Conservation (phyloP, 2,797 vertebrate genomes). For the Micromesistius poutassou region DNA sequence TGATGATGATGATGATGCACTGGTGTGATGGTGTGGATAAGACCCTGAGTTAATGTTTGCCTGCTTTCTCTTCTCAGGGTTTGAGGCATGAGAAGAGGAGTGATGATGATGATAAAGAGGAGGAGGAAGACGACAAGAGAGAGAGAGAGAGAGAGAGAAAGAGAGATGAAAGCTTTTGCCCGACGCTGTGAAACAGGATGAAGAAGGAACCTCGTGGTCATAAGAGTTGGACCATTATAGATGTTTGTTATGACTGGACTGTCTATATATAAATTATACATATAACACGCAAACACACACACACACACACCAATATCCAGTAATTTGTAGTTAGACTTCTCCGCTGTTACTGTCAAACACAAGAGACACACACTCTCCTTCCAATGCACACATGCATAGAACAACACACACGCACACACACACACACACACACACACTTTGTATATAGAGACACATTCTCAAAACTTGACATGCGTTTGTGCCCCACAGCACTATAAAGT, state of each 20-base stretch:
- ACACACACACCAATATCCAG: constrained; percentile 31
- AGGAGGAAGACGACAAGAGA: background rate
- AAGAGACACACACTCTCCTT: constrained; percentile 15
- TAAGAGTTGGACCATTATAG: constrained; percentile 60
- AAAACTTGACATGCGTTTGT: constrained; percentile 68
- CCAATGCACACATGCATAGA: constrained; percentile 53
- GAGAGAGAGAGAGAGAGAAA: background rate
- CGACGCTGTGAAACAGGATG: constrained; percentile 73
- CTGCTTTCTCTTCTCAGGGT: constrained; percentile 2
- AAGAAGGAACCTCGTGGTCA: constrained; percentile 56
- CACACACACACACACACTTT: constrained; percentile 51
- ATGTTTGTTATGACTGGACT: constrained; percentile 78
- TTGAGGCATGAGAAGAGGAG: constrained; percentile 1
- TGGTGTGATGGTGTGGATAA: background rate
- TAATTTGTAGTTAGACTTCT: constrained; percentile 54
- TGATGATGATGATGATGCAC: background rate
- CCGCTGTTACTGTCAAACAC: constrained; percentile 40
- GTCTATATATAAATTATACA: constrained; percentile 71
- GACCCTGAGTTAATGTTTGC: background rate
- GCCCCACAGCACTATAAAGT: constrained; percentile 59
- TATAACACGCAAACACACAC: constrained; percentile 34
- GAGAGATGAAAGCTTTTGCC: constrained; percentile 55
- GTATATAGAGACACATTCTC: constrained; percentile 61
- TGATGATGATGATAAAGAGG: background rate
- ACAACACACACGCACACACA: constrained; percentile 41